Evolutionary conservation across 2,797 vertebrate genomes (phyloP).

Genomic region (Tapera naevia): DNA sequence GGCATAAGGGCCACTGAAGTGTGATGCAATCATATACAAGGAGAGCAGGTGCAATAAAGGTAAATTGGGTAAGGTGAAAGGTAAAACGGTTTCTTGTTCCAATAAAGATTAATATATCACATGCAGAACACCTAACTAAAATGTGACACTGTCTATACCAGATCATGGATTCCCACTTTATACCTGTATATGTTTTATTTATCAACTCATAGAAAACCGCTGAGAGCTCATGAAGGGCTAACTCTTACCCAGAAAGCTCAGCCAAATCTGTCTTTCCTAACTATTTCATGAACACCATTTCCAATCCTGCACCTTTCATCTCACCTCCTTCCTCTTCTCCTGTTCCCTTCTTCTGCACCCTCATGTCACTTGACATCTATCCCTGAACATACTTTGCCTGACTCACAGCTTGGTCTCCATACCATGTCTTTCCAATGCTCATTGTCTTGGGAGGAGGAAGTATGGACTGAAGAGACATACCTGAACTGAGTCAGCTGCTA

Average conservation of each 20-base stretch:
- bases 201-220: neutral
- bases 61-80: no score
- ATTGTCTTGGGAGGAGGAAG: neutral
- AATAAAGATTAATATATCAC: constrained; percentile 17
- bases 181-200: neutral
- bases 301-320: neutral
- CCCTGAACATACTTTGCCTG: neutral
- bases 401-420: neutral
- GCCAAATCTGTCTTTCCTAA: neutral
- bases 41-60: neutral
- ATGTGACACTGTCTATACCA: neutral
- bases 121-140: neutral
- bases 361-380: neutral
- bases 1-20: neutral
- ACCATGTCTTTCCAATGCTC: neutral
- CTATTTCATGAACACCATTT: neutral
- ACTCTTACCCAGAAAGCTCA: neutral
- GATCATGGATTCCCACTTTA: neutral
- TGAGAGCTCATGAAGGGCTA: neutral
- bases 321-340: neutral
- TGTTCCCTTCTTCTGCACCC: neutral
- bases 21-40: rapidly evolving
- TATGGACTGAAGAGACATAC: neutral
- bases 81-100: constrained; percentile 4
- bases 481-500: neutral